Conservation (phyloP, 2,888 invertebrate species). For the Dromius quadrimaculatus region DNA sequence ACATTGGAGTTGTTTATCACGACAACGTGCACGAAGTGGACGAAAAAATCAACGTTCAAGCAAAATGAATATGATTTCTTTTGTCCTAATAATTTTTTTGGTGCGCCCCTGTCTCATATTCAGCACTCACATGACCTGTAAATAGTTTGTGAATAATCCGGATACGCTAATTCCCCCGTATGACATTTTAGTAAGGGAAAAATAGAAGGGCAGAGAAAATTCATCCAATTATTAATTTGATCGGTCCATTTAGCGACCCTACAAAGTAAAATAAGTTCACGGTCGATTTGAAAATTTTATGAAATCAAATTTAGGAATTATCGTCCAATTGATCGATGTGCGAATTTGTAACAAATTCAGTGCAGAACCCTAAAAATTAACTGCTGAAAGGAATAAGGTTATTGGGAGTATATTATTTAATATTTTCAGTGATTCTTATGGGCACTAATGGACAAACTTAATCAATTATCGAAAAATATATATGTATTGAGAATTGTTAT, state of each 20-base stretch:
- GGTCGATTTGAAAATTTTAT: conserved; percentile 30
- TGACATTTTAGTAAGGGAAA: conserved; percentile 12
- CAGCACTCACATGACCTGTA: neutral
- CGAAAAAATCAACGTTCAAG: too few relatives aligned
- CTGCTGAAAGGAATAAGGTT: too few relatives aligned
- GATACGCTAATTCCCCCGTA: conserved; percentile 12
- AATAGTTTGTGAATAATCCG: neutral
- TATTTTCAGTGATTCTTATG: too few relatives aligned
- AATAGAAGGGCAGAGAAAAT: neutral
- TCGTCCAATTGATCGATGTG: too few relatives aligned
- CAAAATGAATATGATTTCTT: too few relatives aligned
- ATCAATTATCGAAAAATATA: too few relatives aligned
- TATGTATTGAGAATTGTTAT: too few relatives aligned
- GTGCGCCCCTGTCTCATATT: neutral
- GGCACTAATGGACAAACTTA: too few relatives aligned
- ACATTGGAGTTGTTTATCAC: too few relatives aligned
- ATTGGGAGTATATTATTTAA: too few relatives aligned
- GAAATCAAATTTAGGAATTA: conserved; percentile 3
- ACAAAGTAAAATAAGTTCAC: conserved; percentile 21
- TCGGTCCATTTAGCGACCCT: conserved; percentile 30
- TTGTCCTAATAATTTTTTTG: too few relatives aligned
- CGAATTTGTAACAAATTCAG: conserved; percentile 3
- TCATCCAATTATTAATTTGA: conserved; percentile 22
- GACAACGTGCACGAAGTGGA: too few relatives aligned
- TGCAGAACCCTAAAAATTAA: conserved; percentile 15